Conservation (phyloP, 2,888 invertebrate genomes). For the Dorcus parallelipipedus region DNA sequence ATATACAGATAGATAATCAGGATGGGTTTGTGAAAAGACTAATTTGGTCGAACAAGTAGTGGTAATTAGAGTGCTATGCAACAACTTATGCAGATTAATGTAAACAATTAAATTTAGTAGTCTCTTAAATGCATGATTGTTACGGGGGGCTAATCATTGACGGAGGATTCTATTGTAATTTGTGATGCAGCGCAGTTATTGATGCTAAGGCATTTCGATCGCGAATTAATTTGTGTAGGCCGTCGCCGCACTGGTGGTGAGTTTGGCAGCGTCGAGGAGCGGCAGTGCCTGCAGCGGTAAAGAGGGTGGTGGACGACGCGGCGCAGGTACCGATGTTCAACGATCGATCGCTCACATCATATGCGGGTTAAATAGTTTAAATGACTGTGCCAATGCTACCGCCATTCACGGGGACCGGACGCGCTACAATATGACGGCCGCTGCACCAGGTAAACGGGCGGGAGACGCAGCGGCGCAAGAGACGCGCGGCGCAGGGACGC, state of each 20-base stretch:
- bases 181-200: not conserved
- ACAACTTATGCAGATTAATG: not conserved
- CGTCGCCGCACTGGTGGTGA: slow-evolving; percentile 10
- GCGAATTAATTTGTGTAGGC: slow-evolving; percentile 13
- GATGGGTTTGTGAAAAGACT: not conserved
- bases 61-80: not conserved
- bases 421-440: not conserved
- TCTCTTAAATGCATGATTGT: no score
- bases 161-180: no score
- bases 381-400: slow-evolving; percentile 2
- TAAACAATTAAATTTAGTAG: not conserved
- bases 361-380: slow-evolving; percentile 19
- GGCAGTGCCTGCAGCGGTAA: slow-evolving; percentile 3
- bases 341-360: slow-evolving; percentile 18
- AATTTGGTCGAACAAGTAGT: not conserved
- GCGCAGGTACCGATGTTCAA: slow-evolving; percentile 22
- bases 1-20: no score
- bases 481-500: slow-evolving; percentile 32
- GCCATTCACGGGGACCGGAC: slow-evolving; percentile 16
- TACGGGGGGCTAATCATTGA: no score
- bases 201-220: slow-evolving; percentile 8
- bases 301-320: slow-evolving; percentile 15
- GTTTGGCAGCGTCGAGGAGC: not conserved
- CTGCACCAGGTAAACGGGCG: slow-evolving; percentile 25
- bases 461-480: slow-evolving; percentile 21